Conservation (phyloP, 2,113 vertebrate genomes). For the Eonycteris spelaea region DNA sequence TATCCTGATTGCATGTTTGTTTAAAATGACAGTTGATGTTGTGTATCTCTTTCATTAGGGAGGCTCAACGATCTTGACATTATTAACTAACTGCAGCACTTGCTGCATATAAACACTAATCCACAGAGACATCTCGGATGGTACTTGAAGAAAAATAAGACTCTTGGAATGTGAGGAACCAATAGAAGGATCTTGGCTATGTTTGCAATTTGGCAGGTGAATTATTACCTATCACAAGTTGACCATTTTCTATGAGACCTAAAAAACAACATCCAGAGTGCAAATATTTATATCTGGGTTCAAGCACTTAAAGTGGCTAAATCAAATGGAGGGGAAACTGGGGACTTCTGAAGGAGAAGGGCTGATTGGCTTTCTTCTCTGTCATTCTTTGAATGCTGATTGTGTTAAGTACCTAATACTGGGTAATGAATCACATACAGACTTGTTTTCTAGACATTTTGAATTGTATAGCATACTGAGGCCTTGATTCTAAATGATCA, state of each 20-base stretch:
- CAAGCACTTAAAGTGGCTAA: background rate
- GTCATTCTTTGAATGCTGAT: background rate
- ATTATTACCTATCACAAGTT: background rate
- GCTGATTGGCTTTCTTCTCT: background rate
- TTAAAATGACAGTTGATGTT: constrained; percentile 84
- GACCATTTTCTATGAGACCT: background rate
- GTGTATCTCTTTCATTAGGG: constrained; percentile 84
- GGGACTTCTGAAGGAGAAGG: background rate
- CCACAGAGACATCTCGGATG: constrained; percentile 79
- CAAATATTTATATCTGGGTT: background rate
- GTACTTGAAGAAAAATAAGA: constrained; percentile 80
- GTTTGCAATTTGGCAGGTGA: constrained; percentile 42
- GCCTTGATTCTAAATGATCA: background rate
- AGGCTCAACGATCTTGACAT: constrained; percentile 80
- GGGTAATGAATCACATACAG: background rate
- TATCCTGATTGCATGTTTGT: constrained; percentile 84
- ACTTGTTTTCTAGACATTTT: background rate
- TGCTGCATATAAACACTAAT: constrained; percentile 83
- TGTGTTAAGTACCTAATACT: background rate
- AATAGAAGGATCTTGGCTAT: constrained; percentile 43
- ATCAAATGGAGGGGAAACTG: background rate
- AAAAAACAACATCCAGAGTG: background rate
- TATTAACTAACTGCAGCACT: constrained; percentile 84
- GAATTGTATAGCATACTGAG: background rate
- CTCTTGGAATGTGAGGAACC: constrained; percentile 45